Conservation (phyloP, 2,113 vertebrate genomes). For the Charadrius vociferus region DNA sequence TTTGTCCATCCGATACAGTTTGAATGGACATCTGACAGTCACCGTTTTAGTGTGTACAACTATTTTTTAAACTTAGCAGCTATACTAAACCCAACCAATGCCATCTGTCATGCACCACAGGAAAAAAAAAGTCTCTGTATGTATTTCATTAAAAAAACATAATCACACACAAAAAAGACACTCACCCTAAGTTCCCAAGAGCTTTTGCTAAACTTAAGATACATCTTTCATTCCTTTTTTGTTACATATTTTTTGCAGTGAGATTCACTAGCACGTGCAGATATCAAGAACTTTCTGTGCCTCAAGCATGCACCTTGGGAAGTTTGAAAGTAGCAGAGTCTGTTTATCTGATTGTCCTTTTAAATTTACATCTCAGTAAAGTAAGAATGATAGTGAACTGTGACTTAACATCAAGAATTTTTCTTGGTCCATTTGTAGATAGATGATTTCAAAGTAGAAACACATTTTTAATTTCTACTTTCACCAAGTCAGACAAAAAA, state of each 20-base stretch:
- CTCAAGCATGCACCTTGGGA: background rate
- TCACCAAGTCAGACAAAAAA: background rate
- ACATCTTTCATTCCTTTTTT: background rate
- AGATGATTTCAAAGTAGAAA: background rate
- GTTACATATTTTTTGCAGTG: background rate
- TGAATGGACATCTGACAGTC: background rate
- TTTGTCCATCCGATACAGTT: background rate
- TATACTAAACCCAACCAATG: background rate
- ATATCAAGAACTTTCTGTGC: background rate
- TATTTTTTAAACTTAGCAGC: background rate
- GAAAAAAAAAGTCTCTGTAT: background rate
- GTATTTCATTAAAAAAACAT: background rate
- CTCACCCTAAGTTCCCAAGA: background rate
- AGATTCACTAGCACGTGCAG: background rate
- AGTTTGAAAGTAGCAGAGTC: background rate
- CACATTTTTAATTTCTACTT: background rate
- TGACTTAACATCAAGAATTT: background rate
- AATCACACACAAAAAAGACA: background rate
- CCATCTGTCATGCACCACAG: background rate
- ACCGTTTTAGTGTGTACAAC: background rate
- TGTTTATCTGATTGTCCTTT: background rate
- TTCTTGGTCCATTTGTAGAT: background rate
- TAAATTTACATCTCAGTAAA: background rate
- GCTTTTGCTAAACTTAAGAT: background rate
- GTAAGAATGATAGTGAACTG: background rate